These are phyloP conservation scores for Oreohelix idahoensis DNA, from an alignment of 1,140 invertebrate species.

Conservation along the genomic window DNA sequence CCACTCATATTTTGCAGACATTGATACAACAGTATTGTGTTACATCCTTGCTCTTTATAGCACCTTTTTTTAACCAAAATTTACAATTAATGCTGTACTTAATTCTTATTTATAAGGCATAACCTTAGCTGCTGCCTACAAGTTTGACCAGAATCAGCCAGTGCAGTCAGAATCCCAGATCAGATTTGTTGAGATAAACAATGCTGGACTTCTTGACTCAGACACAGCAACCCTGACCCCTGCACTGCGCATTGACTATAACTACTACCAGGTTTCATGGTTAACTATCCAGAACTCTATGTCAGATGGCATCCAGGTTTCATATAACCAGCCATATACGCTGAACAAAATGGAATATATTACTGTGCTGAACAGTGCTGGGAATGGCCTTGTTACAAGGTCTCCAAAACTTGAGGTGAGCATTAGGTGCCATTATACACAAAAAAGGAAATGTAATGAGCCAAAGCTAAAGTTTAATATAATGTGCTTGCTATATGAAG, in stretches of 20 bases:
- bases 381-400: slow-evolving; percentile 64
- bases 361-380: slow-evolving; percentile 61
- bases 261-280: slow-evolving; percentile 84
- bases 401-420: slow-evolving; percentile 56
- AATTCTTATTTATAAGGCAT: slow-evolving; percentile 52
- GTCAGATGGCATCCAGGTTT: slow-evolving; percentile 86
- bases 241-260: slow-evolving; percentile 97
- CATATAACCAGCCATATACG: slow-evolving; percentile 86
- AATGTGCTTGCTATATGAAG: too few species aligned
- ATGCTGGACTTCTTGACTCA: slow-evolving; percentile 93
- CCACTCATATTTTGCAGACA: too few species aligned
- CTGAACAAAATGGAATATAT: slow-evolving; percentile 67
- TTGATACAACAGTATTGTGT: too few species aligned
- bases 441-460: too few species aligned
- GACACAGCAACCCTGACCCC: slow-evolving; percentile 89
- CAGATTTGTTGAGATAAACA: slow-evolving; percentile 56
- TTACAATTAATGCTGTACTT: neutral
- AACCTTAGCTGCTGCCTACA: slow-evolving; percentile 62
- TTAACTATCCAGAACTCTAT: slow-evolving; percentile 63
- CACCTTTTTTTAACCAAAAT: too few species aligned
- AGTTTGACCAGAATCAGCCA: slow-evolving; percentile 40
- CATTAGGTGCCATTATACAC: too few species aligned
- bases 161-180: slow-evolving; percentile 53
- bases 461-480: too few species aligned
- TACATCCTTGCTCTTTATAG: too few species aligned